A percentile compares a stretch with the other conserved stretches of the same genome.
These are phyloP conservation scores for Luidia sarsii DNA, from an alignment of 53 echinoderm and acorn worm species.

Conservation along the genomic window DNA sequence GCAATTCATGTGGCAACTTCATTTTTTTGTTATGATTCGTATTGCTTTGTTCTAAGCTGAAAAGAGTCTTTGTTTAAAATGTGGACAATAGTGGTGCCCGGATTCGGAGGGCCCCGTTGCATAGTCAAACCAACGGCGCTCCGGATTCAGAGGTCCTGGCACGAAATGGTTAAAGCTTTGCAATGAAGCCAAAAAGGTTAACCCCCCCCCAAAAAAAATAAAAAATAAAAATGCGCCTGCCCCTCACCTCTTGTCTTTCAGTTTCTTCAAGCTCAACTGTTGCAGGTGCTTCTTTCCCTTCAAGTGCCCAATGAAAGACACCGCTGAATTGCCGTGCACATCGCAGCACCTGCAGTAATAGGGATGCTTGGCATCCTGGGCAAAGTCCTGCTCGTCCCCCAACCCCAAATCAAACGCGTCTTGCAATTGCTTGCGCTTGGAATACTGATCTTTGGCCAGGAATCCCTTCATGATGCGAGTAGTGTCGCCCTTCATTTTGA, in stretches of 20 bases:
- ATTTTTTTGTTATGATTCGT: too few relatives aligned
- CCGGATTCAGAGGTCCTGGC: too few relatives aligned
- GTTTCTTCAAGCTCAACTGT: slow-evolving; percentile 60
- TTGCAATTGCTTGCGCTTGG: background rate
- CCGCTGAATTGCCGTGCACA: slow-evolving; percentile 56
- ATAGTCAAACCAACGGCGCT: too few relatives aligned
- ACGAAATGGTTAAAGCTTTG: too few relatives aligned
- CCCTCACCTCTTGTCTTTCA: slow-evolving; percentile 57
- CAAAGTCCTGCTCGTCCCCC: background rate
- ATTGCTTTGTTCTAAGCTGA: too few relatives aligned
- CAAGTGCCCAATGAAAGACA: slow-evolving; percentile 56
- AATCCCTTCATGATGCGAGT: background rate
- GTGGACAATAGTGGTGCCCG: too few relatives aligned
- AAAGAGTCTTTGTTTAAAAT: too few relatives aligned
- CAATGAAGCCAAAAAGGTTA: too few relatives aligned
- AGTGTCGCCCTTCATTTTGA: slow-evolving; percentile 10
- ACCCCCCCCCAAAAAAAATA: too few relatives aligned
- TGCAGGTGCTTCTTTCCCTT: slow-evolving; percentile 66
- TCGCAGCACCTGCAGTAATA: slow-evolving; percentile 65
- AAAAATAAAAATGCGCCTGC: too few relatives aligned
- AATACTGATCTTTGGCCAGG: slow-evolving; percentile 11
- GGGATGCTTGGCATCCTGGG: slow-evolving; percentile 37
- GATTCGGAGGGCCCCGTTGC: too few relatives aligned
- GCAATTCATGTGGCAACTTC: too few relatives aligned
- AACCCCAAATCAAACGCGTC: background rate